These are phyloP conservation scores for Aplodontia rufa DNA, from an alignment of 2,113 vertebrate species.

Conservation along the genomic window DNA sequence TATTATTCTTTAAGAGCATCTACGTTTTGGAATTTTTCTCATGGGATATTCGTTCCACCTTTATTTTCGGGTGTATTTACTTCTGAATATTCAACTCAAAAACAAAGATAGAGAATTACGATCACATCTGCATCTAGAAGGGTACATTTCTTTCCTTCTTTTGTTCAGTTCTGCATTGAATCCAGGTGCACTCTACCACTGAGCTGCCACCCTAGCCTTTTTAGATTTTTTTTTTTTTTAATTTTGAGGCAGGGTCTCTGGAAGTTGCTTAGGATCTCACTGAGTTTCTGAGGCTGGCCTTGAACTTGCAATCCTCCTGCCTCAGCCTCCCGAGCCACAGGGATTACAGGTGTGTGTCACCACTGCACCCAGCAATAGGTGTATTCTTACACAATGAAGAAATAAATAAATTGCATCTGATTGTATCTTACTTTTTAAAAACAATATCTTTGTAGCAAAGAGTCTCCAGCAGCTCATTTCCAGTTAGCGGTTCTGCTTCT, in stretches of 20 bases:
- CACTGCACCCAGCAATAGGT: background rate
- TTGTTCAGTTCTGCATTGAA: too few species aligned
- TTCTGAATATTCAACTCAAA: conserved; percentile 33
- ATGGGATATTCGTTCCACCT: background rate
- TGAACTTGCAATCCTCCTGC: too few species aligned
- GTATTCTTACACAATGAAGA: background rate
- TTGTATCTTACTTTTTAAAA: background rate
- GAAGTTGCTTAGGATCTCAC: too few species aligned
- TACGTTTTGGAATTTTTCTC: background rate
- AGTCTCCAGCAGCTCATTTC: background rate
- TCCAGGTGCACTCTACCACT: too few species aligned
- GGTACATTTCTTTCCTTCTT: background rate
- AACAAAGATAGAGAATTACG: conserved; percentile 8
- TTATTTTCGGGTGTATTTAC: background rate
- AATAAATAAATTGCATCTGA: background rate
- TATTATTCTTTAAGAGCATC: background rate
- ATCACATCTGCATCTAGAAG: background rate
- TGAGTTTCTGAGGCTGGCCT: too few species aligned
- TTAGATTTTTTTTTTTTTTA: too few species aligned
- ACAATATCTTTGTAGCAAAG: background rate
- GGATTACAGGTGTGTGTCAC: too few species aligned
- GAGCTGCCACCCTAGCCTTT: too few species aligned
- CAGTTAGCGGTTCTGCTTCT: background rate
- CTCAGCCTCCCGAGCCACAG: too few species aligned
- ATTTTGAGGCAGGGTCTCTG: too few species aligned